These are phyloP conservation scores for Rhagonycha fulva DNA, from an alignment of 2,888 invertebrate genomes.

Conservation along the genomic window DNA sequence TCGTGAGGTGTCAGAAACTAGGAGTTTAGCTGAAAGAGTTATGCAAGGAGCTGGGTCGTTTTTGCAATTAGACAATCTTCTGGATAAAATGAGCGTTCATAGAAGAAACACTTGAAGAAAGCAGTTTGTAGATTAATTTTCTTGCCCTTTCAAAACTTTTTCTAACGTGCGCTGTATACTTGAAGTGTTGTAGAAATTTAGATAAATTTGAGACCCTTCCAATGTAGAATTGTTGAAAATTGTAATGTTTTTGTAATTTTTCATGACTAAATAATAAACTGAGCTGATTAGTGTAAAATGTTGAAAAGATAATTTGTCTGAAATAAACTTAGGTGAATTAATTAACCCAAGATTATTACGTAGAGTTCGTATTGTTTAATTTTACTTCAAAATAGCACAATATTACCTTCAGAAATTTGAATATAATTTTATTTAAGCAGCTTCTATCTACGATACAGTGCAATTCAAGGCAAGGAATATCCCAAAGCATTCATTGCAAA, in stretches of 20 bases:
- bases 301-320: too few relatives aligned
- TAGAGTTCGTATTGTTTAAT: too few relatives aligned
- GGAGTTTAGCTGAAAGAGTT: slow-evolving; percentile 28
- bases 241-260: neutral
- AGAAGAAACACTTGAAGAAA: neutral
- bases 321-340: too few relatives aligned
- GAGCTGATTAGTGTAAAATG: neutral
- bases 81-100: slow-evolving; percentile 18
- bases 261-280: neutral
- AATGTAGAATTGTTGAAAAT: neutral
- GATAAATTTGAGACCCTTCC: neutral
- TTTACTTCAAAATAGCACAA: too few relatives aligned
- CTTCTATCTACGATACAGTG: too few relatives aligned
- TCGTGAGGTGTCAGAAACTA: slow-evolving; percentile 7
- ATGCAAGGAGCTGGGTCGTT: slow-evolving; percentile 30
- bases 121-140: neutral
- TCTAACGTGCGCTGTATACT: neutral
- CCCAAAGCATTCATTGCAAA: too few relatives aligned
- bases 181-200: neutral
- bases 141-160: neutral
- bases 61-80: slow-evolving; percentile 23
- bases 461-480: too few relatives aligned
- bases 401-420: too few relatives aligned
- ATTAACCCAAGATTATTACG: too few relatives aligned
- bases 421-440: too few relatives aligned